Conservation (phyloP, 2,888 invertebrate species). For the Hydrotaea diabolus region DNA sequence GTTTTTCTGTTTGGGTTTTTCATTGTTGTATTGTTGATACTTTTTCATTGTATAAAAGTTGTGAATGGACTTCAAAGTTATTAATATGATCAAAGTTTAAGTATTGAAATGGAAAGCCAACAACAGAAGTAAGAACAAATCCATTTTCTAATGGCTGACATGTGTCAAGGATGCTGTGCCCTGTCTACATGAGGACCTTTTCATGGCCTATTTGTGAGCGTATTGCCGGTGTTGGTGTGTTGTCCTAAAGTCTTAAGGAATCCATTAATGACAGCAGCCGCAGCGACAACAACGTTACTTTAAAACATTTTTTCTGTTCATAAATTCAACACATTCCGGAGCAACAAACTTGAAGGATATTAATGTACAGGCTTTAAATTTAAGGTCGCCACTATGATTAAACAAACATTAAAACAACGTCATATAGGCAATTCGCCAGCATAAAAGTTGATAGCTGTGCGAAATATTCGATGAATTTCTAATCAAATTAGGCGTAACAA, state of each 20-base stretch:
- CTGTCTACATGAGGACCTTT: too few relatives aligned
- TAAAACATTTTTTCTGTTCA: too few relatives aligned
- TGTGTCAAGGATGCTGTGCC: background rate
- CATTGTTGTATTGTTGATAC: too few relatives aligned
- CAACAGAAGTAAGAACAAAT: background rate
- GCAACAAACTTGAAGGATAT: background rate
- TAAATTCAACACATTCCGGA: background rate
- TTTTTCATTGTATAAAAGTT: background rate
- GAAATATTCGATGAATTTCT: background rate
- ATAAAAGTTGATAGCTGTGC: background rate
- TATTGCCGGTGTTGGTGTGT: background rate
- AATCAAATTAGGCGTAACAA: background rate
- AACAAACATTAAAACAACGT: too few relatives aligned
- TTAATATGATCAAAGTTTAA: background rate
- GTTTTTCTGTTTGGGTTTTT: too few relatives aligned
- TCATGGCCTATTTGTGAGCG: background rate
- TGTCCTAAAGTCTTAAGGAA: background rate
- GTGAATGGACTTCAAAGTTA: background rate
- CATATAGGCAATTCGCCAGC: background rate
- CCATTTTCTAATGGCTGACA: background rate
- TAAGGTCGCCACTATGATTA: too few relatives aligned
- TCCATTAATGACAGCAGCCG: background rate
- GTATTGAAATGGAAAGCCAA: background rate
- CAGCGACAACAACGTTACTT: background rate
- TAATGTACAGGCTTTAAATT: background rate